Evolutionary conservation across 2,113 vertebrate genomes (phyloP).

Genomic region (Otus sunia): DNA sequence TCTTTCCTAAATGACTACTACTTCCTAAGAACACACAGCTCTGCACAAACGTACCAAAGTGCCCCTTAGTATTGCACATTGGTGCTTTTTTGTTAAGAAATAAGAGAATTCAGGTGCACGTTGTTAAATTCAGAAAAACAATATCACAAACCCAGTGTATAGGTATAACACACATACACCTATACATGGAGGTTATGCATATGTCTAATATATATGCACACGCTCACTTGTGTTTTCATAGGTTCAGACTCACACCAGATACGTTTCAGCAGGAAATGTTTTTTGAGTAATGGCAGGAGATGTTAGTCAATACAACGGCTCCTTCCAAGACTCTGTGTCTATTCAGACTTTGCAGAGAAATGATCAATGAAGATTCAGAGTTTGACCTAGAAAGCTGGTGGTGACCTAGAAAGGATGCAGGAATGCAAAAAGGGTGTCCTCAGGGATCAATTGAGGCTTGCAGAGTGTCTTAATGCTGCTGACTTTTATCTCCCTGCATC

Average conservation of each 20-base stretch:
- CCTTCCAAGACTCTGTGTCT: background rate
- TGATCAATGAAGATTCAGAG: background rate
- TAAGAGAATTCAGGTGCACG: accelerated
- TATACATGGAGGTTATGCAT: background rate
- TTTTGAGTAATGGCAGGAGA: background rate
- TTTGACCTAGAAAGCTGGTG: background rate
- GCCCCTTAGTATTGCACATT: background rate
- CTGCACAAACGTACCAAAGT: accelerated
- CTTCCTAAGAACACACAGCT: background rate
- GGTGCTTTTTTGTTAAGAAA: background rate
- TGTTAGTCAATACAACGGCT: background rate
- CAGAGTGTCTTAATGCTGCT: background rate
- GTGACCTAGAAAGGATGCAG: background rate
- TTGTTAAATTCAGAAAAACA: background rate
- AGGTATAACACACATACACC: background rate
- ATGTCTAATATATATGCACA: background rate
- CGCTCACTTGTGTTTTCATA: background rate
- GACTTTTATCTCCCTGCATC: background rate
- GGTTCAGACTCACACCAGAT: background rate
- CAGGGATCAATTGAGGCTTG: background rate
- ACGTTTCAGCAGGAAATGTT: background rate
- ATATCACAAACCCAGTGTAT: background rate
- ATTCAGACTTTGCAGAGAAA: background rate
- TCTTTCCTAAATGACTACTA: background rate
- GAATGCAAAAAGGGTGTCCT: background rate